A percentile compares a stretch with the other conserved stretches of the same genome.
Evolutionary conservation across 2,888 invertebrate species (phyloP).

Genomic region (Lithosia quadra): DNA sequence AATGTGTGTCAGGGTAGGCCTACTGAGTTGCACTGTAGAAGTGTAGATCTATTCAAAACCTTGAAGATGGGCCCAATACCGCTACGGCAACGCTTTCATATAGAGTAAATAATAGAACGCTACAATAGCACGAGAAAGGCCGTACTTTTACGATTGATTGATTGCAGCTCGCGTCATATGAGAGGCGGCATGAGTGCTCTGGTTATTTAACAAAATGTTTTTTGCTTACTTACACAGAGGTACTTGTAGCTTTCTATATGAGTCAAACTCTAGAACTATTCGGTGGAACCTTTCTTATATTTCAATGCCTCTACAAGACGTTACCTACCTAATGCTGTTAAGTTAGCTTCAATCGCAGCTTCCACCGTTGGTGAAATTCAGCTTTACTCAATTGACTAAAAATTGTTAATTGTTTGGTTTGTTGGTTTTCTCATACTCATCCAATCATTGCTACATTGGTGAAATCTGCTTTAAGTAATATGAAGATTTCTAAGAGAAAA

Average conservation of each 20-base stretch:
- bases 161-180: background rate
- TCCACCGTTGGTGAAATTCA: too few relatives aligned
- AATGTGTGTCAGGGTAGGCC: too few relatives aligned
- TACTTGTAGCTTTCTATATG: background rate
- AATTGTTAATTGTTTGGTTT: too few relatives aligned
- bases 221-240: background rate
- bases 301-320: too few relatives aligned
- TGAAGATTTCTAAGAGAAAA: too few relatives aligned
- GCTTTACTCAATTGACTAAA: too few relatives aligned
- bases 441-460: too few relatives aligned
- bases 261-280: background rate
- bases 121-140: constrained; percentile 9
- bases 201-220: background rate
- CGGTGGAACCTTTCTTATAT: background rate
- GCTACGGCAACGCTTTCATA: background rate
- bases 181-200: background rate
- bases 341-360: too few relatives aligned
- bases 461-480: too few relatives aligned
- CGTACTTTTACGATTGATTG: background rate
- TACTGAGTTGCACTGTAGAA: constrained; percentile 1
- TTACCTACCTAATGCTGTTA: too few relatives aligned
- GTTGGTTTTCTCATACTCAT: too few relatives aligned
- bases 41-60: background rate
- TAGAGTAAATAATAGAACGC: constrained; percentile 4
- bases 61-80: background rate